Conservation (phyloP, 2,888 invertebrate species). For the Microplitis deprimator region DNA sequence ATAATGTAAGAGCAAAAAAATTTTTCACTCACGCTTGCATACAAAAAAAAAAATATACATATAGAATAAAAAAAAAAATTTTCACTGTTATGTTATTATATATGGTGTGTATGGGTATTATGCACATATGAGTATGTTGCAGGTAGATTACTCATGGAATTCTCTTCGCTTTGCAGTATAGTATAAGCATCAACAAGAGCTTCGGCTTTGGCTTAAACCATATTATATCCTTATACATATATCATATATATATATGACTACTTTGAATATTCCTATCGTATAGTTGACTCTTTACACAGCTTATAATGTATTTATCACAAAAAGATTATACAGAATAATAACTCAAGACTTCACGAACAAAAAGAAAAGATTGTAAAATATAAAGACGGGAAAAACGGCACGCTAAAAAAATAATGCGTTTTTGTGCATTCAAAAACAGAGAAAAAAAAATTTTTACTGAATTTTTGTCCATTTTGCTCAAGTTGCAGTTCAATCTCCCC, state of each 20-base stretch:
- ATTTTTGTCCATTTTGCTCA: too few relatives aligned
- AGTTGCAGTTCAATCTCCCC: fast-evolving
- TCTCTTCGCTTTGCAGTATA: not conserved
- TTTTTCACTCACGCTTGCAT: not conserved
- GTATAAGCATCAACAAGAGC: not conserved
- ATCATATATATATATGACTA: not conserved
- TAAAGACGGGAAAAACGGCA: too few relatives aligned
- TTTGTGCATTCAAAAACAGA: too few relatives aligned
- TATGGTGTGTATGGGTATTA: not conserved
- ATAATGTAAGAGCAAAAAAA: not conserved
- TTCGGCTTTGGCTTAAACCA: not conserved
- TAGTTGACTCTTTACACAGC: not conserved
- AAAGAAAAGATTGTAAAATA: too few relatives aligned
- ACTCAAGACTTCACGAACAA: not conserved
- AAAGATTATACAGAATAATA: not conserved
- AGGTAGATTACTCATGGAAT: not conserved
- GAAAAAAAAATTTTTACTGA: too few relatives aligned
- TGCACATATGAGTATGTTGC: not conserved
- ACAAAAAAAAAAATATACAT: not conserved
- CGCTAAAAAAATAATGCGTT: too few relatives aligned
- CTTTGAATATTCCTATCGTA: not conserved
- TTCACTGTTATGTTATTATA: not conserved
- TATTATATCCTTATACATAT: not conserved
- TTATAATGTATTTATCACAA: not conserved
- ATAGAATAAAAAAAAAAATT: not conserved